These are phyloP conservation scores for Pelodytes ibericus DNA, from an alignment of 2,797 vertebrate genomes.

Conservation along the genomic window DNA sequence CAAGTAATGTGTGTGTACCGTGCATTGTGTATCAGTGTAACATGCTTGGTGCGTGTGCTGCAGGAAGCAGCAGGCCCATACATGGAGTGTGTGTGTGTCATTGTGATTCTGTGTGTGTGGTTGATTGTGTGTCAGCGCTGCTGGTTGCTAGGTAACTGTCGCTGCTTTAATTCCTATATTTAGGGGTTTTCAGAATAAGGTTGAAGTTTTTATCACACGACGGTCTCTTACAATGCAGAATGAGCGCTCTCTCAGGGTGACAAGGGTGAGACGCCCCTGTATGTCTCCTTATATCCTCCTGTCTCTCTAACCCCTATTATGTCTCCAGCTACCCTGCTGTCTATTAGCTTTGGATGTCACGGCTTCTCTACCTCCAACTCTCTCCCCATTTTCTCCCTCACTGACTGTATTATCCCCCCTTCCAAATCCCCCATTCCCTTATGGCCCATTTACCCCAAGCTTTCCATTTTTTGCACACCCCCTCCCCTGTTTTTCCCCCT, in stretches of 20 bases:
- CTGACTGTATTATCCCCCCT: background rate
- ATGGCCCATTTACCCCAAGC: too few species aligned
- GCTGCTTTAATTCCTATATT: constrained; percentile 58
- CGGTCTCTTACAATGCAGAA: constrained; percentile 57
- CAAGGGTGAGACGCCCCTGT: constrained; percentile 57
- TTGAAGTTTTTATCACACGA: constrained; percentile 58
- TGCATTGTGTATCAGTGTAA: background rate
- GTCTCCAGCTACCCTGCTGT: constrained; percentile 39
- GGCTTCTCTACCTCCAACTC: constrained; percentile 8
- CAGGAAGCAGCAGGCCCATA: constrained; percentile 53
- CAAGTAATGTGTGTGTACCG: background rate
- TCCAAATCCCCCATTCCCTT: background rate
- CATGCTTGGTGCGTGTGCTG: constrained; percentile 5
- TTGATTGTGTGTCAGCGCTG: constrained; percentile 52
- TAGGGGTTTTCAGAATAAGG: constrained; percentile 58
- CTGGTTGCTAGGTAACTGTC: constrained; percentile 57
- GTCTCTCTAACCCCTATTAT: constrained; percentile 51
- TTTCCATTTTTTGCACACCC: background rate
- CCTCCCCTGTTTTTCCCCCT: background rate
- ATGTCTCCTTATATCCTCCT: constrained; percentile 52
- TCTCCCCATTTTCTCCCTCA: constrained; percentile 1
- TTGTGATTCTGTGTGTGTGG: constrained; percentile 52
- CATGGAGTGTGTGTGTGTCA: constrained; percentile 49
- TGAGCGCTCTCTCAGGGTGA: constrained; percentile 56
- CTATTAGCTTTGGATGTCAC: constrained; percentile 24